Percentiles rank a stretch among this genome's conserved stretches.
Conservation (phyloP, 1,140 invertebrate species). For the Cotesia glomerata region DNA sequence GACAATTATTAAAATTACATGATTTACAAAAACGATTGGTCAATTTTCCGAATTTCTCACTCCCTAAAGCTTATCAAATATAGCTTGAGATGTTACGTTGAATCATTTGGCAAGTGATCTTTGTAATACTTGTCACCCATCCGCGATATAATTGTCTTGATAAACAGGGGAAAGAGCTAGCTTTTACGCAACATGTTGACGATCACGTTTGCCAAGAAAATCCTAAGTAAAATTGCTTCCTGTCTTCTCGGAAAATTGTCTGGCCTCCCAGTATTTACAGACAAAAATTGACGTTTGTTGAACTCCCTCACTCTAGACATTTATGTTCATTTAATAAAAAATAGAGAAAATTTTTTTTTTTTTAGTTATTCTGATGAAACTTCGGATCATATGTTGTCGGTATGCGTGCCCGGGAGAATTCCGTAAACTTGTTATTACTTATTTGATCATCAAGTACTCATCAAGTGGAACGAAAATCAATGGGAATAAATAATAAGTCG, state of each 20-base stretch:
- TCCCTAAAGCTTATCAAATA: background rate
- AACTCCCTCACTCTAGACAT: background rate
- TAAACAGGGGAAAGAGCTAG: conserved; percentile 3
- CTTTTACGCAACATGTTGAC: conserved; percentile 25
- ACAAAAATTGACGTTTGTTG: conserved; percentile 4
- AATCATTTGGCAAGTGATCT: conserved; percentile 12
- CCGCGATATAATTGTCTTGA: conserved; percentile 6
- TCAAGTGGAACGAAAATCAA: background rate
- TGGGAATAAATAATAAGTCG: conserved; percentile 1
- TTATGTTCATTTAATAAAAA: background rate
- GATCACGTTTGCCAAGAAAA: conserved; percentile 44
- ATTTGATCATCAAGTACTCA: background rate
- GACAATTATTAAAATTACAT: too few relatives aligned
- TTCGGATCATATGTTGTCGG: background rate
- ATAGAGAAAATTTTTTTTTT: background rate
- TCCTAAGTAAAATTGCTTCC: conserved; percentile 39
- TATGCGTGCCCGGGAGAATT: conserved; percentile 6
- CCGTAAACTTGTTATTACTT: background rate
- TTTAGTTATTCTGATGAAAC: background rate
- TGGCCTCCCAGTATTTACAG: conserved; percentile 21
- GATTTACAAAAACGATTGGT: background rate
- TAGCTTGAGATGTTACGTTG: background rate
- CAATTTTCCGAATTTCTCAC: background rate
- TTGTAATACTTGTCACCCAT: conserved; percentile 12
- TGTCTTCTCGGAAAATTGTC: conserved; percentile 46